Evolutionary conservation across 2,888 invertebrate genomes (phyloP), one percentile per base, ranked within the genome.

Genomic region (Callinectes sapidus): DNA sequence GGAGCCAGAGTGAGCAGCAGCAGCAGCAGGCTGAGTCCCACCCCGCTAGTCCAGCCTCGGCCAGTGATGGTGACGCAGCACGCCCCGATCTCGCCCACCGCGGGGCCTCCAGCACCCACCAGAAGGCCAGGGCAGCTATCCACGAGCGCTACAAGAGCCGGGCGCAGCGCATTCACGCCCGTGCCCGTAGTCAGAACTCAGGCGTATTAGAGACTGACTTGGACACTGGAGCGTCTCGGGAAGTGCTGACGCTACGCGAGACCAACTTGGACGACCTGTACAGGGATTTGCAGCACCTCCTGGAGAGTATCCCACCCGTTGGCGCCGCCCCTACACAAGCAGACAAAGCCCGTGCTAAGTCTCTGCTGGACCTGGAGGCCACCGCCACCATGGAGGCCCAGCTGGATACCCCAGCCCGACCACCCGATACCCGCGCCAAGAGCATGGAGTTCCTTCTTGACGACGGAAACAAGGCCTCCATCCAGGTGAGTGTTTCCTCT

Each of bases 371-470:
- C 87, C 91, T 94, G 92, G 94, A 94, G 71, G 94, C 93, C 85
- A 90, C 85, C 71, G 93, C 32, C 61, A 55, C 86, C 91, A 93
- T 90, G 94, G 94, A 94, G 81, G 86, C 90, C 92, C 89, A 92
- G 89, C 93, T 93, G 93, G 86, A 91, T 89, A 81, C 91, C 35
- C 93, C 93, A 89, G 89, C 94, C 35, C 90, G 92, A 28, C 87
- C 94, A 6, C 85, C 91, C 0, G 94, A 95, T 92, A 95, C 96
- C 95, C 95, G 96, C 95, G 95, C 96, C 96, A 98, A 98, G 96
- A 98, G 98, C 96, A 98, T 98, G 98, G 98, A 98, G 97, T 98
- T 98, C 96, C 97, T 98, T 96, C 97, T 98, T 96, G 98, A 98
- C 96, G 98, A 98, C 96, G 98, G 98, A 96, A 98, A 98, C 96